phyloP scores from a whole-genome alignment of 2,113 vertebrate genomes.

The Zootoca vivipara region DNA sequence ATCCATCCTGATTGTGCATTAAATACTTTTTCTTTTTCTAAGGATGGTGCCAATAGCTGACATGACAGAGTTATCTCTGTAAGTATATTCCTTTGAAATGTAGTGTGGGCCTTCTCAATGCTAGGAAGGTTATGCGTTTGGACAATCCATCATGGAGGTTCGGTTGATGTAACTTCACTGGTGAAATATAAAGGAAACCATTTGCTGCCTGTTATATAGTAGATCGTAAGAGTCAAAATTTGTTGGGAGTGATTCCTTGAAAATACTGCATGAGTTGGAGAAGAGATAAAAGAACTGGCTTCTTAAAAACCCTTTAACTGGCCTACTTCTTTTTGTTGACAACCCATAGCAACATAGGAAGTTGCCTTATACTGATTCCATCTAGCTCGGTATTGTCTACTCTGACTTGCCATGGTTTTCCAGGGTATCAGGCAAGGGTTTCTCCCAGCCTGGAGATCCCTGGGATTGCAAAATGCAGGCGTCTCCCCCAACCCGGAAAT shows the following conservation, averaged over 20 bases:
- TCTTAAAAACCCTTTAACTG: slow-evolving; percentile 20
- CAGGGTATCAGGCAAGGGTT: background rate
- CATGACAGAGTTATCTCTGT: slow-evolving; percentile 19
- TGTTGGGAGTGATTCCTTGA: slow-evolving; percentile 6
- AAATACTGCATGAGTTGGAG: slow-evolving; percentile 21
- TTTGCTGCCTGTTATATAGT: background rate
- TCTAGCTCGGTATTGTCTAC: background rate
- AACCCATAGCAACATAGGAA: slow-evolving; percentile 13
- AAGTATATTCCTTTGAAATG: slow-evolving; percentile 37
- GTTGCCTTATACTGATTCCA: no score
- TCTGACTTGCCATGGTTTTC: background rate
- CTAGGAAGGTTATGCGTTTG: background rate
- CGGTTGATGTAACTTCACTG: background rate
- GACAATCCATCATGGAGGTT: background rate
- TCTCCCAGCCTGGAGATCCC: no score
- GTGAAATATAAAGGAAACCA: background rate
- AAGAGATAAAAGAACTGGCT: slow-evolving; percentile 40
- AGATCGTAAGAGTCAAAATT: slow-evolving; percentile 20
- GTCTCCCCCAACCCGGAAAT: no score
- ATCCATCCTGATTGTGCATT: slow-evolving; percentile 22
- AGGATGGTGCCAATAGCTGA: background rate
- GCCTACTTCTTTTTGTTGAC: background rate
- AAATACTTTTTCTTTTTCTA: background rate
- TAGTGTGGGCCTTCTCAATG: slow-evolving; percentile 12
- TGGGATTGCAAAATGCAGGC: no score